These are phyloP conservation scores for Tipula unca DNA, from an alignment of 2,888 invertebrate species.

Conservation along the genomic window DNA sequence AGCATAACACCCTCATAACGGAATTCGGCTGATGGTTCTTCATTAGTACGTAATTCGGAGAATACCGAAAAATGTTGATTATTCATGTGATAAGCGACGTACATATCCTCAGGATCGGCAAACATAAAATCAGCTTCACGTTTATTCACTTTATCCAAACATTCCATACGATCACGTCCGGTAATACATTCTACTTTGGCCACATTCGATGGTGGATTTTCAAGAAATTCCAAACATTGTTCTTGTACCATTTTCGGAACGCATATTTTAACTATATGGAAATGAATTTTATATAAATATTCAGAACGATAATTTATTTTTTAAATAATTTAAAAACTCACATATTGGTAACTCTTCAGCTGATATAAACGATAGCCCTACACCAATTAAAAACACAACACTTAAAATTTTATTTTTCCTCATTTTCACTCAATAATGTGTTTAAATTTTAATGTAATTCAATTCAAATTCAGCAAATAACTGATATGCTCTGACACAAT, in stretches of 20 bases:
- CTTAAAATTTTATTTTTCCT: not conserved
- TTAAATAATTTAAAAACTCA: not conserved
- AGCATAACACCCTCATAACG: conserved; percentile 76
- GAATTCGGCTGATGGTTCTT: conserved; percentile 66
- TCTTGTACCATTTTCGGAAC: conserved; percentile 56
- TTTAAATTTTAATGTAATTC: not conserved
- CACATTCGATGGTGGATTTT: conserved; percentile 50
- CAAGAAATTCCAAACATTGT: conserved; percentile 57
- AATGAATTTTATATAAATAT: not conserved
- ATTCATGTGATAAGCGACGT: conserved; percentile 63
- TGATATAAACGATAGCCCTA: not conserved
- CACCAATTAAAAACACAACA: not conserved
- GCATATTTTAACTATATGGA: conserved; percentile 58
- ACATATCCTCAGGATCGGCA: conserved; percentile 83
- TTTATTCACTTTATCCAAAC: conserved; percentile 64
- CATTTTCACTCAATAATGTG: not conserved
- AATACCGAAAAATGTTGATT: conserved; percentile 67
- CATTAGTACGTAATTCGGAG: conserved; percentile 66
- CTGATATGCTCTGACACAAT: not conserved
- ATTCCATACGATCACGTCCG: conserved; percentile 67
- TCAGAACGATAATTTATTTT: not conserved
- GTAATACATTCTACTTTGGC: conserved; percentile 52
- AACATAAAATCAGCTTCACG: conserved; percentile 73
- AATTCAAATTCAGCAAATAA: not conserved
- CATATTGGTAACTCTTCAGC: not conserved